Percentiles rank a stretch among this genome's conserved stretches.
These are phyloP conservation scores for Coendou prehensilis DNA, from an alignment of 2,797 vertebrate genomes.

Conservation along the genomic window DNA sequence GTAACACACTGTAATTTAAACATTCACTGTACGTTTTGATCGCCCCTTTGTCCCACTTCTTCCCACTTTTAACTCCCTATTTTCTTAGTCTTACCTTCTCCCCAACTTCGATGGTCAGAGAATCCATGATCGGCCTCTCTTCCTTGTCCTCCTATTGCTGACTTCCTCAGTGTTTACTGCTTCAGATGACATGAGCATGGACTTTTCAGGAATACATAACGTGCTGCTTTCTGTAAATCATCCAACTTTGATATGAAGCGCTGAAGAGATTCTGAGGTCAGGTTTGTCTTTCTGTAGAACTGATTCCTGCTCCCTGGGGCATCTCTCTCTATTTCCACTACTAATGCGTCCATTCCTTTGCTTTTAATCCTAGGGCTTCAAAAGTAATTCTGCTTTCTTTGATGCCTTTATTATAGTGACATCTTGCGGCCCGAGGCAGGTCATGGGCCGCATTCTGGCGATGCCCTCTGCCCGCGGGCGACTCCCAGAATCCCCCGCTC, in stretches of 20 bases:
- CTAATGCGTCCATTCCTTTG: neutral
- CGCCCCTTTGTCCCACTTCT: neutral
- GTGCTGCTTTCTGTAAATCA: neutral
- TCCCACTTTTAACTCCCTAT: slow-evolving; percentile 8
- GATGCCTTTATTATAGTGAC: neutral
- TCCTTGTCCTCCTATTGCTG: neutral
- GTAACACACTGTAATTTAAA: no score
- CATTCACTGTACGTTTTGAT: neutral
- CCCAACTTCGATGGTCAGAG: slow-evolving; percentile 11
- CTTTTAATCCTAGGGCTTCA: neutral
- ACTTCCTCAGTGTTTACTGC: neutral
- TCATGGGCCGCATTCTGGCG: no score
- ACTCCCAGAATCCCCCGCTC: neutral
- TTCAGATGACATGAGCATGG: neutral
- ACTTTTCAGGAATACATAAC: slow-evolving; percentile 15
- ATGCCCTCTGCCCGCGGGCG: neutral
- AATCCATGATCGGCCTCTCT: slow-evolving; percentile 44
- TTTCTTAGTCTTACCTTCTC: slow-evolving; percentile 50
- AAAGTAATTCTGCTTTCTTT: neutral
- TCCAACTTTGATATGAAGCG: neutral
- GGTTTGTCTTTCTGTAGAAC: neutral
- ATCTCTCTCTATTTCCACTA: neutral
- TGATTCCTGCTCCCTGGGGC: neutral
- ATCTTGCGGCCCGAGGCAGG: neutral
- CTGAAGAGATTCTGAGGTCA: neutral